A percentile compares a stretch with the other conserved stretches of the same genome.
These are phyloP conservation scores for Dufourea novaeangliae DNA, from an alignment of 1,140 invertebrate genomes.

Conservation along the genomic window DNA sequence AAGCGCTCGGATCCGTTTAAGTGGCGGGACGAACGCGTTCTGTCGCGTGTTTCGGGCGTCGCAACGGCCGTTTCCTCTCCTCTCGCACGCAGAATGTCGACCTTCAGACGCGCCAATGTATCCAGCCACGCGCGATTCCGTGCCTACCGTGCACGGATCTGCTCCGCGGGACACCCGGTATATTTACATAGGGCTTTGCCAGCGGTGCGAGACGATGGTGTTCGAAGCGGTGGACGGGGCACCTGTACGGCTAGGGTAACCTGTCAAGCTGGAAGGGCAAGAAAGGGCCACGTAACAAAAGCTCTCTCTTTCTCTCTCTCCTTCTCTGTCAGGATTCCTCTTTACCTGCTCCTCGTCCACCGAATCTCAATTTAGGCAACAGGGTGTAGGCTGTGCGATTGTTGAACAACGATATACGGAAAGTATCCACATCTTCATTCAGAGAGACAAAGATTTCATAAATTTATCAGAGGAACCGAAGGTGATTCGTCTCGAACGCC, in stretches of 20 bases:
- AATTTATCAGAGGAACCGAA: neutral
- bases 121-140: neutral
- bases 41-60: neutral
- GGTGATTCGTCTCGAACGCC: neutral
- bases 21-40: conserved; percentile 13
- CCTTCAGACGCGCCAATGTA: neutral
- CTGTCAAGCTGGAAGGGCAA: conserved; percentile 54
- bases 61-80: conserved; percentile 7
- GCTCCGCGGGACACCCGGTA: conserved; percentile 56
- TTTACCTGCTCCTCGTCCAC: conserved; percentile 27
- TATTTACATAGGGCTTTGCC: conserved; percentile 57
- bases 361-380: conserved; percentile 9
- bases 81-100: neutral
- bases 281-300: conserved; percentile 57
- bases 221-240: conserved; percentile 51
- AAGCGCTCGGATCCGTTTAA: conserved; percentile 50
- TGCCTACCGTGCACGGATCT: no score
- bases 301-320: conserved; percentile 37
- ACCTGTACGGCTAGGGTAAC: conserved; percentile 62
- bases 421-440: no score
- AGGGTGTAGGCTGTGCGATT: neutral
- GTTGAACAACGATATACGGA: neutral
- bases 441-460: no score
- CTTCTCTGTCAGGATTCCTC: conserved; percentile 51
- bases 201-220: conserved; percentile 35